Conservation (phyloP, 2,888 invertebrate genomes). For the Yponomeuta plumbellus region DNA sequence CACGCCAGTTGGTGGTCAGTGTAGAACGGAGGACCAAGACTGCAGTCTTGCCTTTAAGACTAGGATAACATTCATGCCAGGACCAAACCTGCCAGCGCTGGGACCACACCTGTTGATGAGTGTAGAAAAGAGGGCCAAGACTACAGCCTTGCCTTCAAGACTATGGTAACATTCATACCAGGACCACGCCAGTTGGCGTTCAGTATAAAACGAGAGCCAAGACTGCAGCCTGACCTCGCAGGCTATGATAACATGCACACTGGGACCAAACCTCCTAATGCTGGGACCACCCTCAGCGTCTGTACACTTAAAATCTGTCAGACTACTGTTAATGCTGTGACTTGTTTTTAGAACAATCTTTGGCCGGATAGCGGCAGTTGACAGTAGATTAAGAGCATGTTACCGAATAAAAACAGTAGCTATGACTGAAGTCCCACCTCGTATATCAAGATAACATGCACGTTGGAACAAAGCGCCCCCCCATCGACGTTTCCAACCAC, state of each 20-base stretch:
- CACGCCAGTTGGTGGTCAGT: constrained; percentile 32
- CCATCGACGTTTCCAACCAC: no score
- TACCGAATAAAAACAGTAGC: no score
- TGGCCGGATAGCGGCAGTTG: no score
- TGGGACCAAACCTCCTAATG: constrained; percentile 47
- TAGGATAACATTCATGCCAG: constrained; percentile 66
- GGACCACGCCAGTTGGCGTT: constrained; percentile 42
- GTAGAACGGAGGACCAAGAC: constrained; percentile 36
- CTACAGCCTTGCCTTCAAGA: constrained; percentile 37
- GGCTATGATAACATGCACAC: constrained; percentile 67
- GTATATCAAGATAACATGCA: constrained; percentile 62
- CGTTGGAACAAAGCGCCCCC: constrained; percentile 50
- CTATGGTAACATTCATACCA: constrained; percentile 64
- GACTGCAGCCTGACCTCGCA: constrained; percentile 30
- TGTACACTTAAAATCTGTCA: constrained; percentile 33
- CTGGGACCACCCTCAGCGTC: constrained; percentile 57
- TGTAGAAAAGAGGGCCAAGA: constrained; percentile 32
- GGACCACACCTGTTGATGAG: constrained; percentile 63
- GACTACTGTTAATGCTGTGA: neutral
- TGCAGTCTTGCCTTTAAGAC: constrained; percentile 34
- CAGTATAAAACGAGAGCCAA: constrained; percentile 31
- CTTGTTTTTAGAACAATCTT: no score
- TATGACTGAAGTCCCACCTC: no score
- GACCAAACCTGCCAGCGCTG: constrained; percentile 45
- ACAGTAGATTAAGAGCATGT: no score